Base-by-base conservation (phyloP, 1,140 invertebrate genomes). In the Penaeus chinensis region DNA sequence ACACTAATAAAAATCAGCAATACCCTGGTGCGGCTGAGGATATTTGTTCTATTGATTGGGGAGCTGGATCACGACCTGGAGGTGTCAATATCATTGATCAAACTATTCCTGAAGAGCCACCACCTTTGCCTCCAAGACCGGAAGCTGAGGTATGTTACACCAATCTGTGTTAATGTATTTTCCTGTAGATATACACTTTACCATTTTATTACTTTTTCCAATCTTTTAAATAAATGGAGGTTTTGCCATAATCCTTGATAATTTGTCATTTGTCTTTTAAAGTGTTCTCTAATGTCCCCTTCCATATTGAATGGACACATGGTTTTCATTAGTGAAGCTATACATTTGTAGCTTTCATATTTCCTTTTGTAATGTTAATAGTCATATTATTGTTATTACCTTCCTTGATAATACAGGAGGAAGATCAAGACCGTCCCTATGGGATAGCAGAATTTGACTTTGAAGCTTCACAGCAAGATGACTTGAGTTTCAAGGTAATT, bases 361-460 rank as follows among this genome's bases (percentile, higher is more conserved):
- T 27, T 27, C 24, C 18, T 24, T 74, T 18, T 74, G n/a, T 74
- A 74, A 24, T 74, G 11, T 3, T 32, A 24, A 74, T 32, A 18
- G 2, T 74, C 18, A 19, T 74, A 5, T 24, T n/a, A 7, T 19
- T 74, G 22, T 42, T 24, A 79, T 79, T n/a, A 81, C 42, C 32
- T 81, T 1, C 37, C 7, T 74, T 22, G 42, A 13, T 63, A 76
- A 19, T 24, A 22, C 85, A 87, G 85, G 78, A 86, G 20, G 85
- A 87, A 42, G 85, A 87, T 62, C 61, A 82, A 22, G 85, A 87
- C 20, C 71, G 85, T 82, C 85, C 85, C 47, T 69, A 87, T 65
- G 85, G 80, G 18, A 65, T 82, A 37, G 85, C 85, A 32, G 85
- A 87, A 27, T 87, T 82, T 83, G 85, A 87, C 20, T 87, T 82